Conservation (phyloP, 2,888 invertebrate species). For the Tipula helvola region DNA sequence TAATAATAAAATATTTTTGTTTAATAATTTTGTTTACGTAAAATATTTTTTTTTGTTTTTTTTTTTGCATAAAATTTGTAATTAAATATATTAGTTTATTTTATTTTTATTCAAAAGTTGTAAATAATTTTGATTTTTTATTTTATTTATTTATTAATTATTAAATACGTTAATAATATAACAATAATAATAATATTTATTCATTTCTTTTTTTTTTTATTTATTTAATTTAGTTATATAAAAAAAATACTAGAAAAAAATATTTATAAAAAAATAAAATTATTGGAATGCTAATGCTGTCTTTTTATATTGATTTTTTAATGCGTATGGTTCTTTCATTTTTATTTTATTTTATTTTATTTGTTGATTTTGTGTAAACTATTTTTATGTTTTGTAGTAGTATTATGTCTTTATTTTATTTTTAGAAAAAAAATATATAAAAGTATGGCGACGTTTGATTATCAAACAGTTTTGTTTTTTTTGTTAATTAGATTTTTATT, state of each 20-base stretch:
- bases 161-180: neutral
- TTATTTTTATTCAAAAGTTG: neutral
- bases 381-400: neutral
- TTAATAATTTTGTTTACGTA: neutral
- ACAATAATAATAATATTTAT: neutral
- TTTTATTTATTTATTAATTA: conserved; percentile 12
- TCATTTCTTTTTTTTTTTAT: neutral
- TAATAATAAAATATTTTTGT: conserved; percentile 34
- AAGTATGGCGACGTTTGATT: conserved; percentile 9
- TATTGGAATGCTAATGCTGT: conserved; percentile 8
- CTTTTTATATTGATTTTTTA: neutral
- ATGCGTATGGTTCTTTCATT: conserved; percentile 5
- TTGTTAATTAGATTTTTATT: neutral
- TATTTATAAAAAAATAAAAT: conserved; percentile 6
- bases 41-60: conserved; percentile 16
- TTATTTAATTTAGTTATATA: neutral
- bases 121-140: conserved; percentile 10
- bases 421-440: neutral
- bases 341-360: neutral
- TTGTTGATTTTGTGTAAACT: neutral
- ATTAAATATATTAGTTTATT: conserved; percentile 11
- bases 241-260: neutral
- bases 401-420: neutral
- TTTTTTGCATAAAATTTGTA: conserved; percentile 16
- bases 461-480: neutral